A percentile compares a stretch with the other conserved stretches of the same genome.
These are phyloP conservation scores for Erebia epiphron DNA, from an alignment of 2,888 invertebrate species.

Conservation along the genomic window DNA sequence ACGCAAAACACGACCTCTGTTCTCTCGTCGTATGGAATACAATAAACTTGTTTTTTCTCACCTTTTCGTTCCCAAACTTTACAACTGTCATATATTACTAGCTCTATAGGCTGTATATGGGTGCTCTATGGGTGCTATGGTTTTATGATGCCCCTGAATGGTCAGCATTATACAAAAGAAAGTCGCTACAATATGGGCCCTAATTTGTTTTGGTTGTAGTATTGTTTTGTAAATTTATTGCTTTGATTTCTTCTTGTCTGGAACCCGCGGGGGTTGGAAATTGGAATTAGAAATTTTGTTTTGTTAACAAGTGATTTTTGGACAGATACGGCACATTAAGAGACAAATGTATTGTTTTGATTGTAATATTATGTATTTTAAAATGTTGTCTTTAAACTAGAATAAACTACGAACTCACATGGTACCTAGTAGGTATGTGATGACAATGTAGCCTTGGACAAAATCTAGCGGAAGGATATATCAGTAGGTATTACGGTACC, in stretches of 20 bases:
- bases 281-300: conserved; percentile 42
- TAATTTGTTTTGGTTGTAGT: conserved; percentile 80
- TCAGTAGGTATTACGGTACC: too few relatives aligned
- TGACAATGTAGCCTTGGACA: too few relatives aligned
- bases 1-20: conserved; percentile 22
- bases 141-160: conserved; percentile 73
- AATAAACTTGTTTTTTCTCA: conserved; percentile 19
- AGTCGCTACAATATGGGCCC: conserved; percentile 48
- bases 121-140: conserved; percentile 48
- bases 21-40: conserved; percentile 25
- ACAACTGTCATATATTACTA: conserved; percentile 65
- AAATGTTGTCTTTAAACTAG: too few relatives aligned
- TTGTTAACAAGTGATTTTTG: conserved; percentile 30
- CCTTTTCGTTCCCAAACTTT: conserved; percentile 54
- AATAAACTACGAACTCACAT: too few relatives aligned
- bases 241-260: conserved; percentile 55
- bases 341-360: conserved; percentile 7
- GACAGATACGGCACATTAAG: conserved; percentile 24
- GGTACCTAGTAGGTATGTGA: too few relatives aligned
- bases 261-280: conserved; percentile 51
- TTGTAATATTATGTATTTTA: background rate
- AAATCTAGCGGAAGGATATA: too few relatives aligned
- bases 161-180: conserved; percentile 56
- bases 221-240: conserved; percentile 66
- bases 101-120: conserved; percentile 32